phyloP scores from a whole-genome alignment of 2,888 invertebrate species.

The Alentia gelatinosa region DNA sequence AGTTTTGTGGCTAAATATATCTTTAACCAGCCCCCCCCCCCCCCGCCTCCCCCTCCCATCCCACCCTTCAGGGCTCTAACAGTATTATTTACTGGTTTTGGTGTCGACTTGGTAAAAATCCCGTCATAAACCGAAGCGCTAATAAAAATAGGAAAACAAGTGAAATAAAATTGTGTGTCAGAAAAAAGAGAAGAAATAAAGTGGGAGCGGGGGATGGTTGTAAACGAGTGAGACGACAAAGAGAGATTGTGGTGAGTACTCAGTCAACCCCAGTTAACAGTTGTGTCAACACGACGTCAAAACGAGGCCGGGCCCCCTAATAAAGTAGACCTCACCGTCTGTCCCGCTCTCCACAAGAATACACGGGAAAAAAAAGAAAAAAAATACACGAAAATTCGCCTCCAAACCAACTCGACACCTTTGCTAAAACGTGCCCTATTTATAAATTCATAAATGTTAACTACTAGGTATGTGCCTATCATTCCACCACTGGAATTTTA shows the following conservation, averaged over 20 bases:
- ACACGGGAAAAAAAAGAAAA: neutral
- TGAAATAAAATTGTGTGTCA: neutral
- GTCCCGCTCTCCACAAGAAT: neutral
- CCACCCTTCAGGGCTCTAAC: too few species aligned
- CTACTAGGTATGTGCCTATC: neutral
- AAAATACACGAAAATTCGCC: neutral
- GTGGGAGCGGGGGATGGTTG: neutral
- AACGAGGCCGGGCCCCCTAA: neutral
- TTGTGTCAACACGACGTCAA: neutral
- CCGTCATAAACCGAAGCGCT: too few species aligned
- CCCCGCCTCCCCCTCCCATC: too few species aligned
- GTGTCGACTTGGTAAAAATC: too few species aligned
- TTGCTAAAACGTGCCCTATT: neutral
- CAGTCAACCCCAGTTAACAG: neutral
- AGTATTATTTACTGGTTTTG: neutral
- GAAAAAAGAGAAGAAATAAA: neutral
- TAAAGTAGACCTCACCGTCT: neutral
- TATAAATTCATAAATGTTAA: neutral
- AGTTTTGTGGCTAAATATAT: too few species aligned
- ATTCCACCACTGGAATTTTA: neutral
- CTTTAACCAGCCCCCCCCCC: too few species aligned
- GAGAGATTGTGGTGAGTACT: neutral
- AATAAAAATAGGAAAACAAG: too few species aligned
- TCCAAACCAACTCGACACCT: neutral
- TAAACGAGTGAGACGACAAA: neutral